Percentiles rank a stretch among this genome's conserved stretches.
These are phyloP conservation scores for Chiloscyllium punctatum DNA, from an alignment of 2,797 vertebrate species.

Conservation along the genomic window DNA sequence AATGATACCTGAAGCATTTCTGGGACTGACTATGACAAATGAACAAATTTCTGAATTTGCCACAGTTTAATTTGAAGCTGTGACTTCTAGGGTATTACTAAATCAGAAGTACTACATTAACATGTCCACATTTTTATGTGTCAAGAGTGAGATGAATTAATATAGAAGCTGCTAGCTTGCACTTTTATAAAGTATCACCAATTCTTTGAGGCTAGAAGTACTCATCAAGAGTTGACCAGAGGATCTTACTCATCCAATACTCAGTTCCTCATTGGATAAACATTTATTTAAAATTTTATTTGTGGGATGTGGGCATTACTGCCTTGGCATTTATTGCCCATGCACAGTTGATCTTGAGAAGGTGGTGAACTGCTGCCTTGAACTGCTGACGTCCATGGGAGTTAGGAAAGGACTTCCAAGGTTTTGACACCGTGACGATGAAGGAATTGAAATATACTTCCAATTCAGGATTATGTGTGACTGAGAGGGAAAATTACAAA, in stretches of 20 bases:
- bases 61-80: background rate
- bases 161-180: background rate
- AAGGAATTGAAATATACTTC: too few relatives aligned
- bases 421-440: too few relatives aligned
- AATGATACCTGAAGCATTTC: background rate
- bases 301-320: too few relatives aligned
- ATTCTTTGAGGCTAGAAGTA: background rate
- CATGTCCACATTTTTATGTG: background rate
- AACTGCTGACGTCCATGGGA: too few relatives aligned
- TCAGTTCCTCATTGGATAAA: background rate
- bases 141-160: background rate
- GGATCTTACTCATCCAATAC: background rate
- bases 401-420: too few relatives aligned
- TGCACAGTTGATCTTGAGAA: too few relatives aligned
- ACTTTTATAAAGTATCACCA: background rate
- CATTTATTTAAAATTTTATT: too few relatives aligned
- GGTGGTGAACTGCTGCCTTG: too few relatives aligned
- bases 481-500: too few relatives aligned
- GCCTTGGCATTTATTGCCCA: too few relatives aligned
- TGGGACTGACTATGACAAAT: background rate
- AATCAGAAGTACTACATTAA: background rate
- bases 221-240: background rate
- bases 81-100: background rate
- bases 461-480: too few relatives aligned
- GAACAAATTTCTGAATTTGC: background rate